Percentiles rank a stretch among this genome's conserved stretches.
Conservation (phyloP, 92 coral and sea anemone genomes). For the Montipora capitata region DNA sequence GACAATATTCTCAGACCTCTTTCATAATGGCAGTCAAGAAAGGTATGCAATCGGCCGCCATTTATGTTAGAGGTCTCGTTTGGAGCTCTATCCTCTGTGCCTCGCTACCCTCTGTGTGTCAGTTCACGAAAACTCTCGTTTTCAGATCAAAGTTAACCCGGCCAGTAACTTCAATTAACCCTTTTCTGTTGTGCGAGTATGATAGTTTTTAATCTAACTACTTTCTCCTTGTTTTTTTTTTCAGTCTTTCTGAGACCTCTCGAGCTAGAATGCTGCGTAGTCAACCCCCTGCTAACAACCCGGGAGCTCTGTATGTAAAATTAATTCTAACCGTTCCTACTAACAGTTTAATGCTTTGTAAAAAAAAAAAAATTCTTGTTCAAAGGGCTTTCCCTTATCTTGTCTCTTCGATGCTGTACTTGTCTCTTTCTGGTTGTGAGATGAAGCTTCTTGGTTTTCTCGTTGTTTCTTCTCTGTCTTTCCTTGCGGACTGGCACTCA, state of each 20-base stretch:
- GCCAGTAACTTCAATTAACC: background rate
- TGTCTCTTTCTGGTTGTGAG: conserved; percentile 38
- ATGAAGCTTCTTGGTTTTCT: conserved; percentile 31
- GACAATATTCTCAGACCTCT: background rate
- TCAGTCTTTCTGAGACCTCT: conserved; percentile 47
- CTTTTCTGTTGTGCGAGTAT: background rate
- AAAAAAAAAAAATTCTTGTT: background rate
- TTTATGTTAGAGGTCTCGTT: background rate
- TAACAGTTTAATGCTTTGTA: background rate
- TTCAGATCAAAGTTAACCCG: background rate
- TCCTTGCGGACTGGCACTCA: conserved; percentile 65
- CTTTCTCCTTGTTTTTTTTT: conserved; percentile 29
- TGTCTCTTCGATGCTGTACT: background rate
- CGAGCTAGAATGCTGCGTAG: conserved; percentile 44
- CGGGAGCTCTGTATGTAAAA: conserved; percentile 86
- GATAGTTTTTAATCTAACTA: conserved; percentile 1
- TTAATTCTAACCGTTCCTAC: conserved; percentile 31
- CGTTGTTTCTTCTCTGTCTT: conserved; percentile 10
- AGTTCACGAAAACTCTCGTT: conserved; percentile 23
- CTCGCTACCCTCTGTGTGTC: conserved; percentile 1
- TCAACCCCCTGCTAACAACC: conserved; percentile 49
- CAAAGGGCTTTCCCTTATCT: background rate
- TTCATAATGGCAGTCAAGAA: background rate
- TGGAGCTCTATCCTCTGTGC: background rate
- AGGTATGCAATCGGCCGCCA: background rate